Base-by-base conservation (phyloP, 2,113 vertebrate genomes). In the Phaethornis superciliosus region DNA sequence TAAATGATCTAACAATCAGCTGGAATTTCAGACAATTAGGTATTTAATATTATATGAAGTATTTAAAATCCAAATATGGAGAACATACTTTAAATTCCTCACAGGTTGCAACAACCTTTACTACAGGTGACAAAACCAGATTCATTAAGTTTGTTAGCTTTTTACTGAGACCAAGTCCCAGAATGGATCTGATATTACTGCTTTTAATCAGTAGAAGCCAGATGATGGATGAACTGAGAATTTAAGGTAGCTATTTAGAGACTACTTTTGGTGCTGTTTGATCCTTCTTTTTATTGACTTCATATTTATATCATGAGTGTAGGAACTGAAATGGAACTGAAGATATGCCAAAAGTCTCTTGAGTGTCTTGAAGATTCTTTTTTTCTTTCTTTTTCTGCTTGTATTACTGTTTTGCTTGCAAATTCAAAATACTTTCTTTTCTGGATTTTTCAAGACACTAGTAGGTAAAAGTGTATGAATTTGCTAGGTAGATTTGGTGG, bases 401-500 rank as follows among this genome's bases (percentile, higher is more conserved):
- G 5, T 69, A 9, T 63, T 85, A 42, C 12, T 23, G 5, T 58
- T 70, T 64, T 91, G 63, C 55, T 92, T 91, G 30, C 32, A 69
- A 93, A 85, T 74, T 56, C 10, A 44, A 65, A 80, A 15, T 69
- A 24, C 10, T 18, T 87, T 77, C 3, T 71, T 86, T 58, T 63
- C 33, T n/a, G 8, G 15, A 40, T 68, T 88, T 90, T 76, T 78
- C 64, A 90, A 79, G 58, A 19, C 72, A 16, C 26, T 82, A 12
- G 35, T 80, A 85, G 70, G 37, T 64, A 65, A 80, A 84, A 87
- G 30, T 80, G 10, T 86, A 44, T 91, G 23, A 74, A 87, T 44
- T 32, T 91, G 32, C 87, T 70, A 95, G 96, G 94, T 71, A 90
- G 74, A 88, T 46, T 90, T 56, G 76, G 88, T 85, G 89, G 92